Evolutionary conservation across 2,113 vertebrate species (phyloP).

Genomic region (Penelope pileata): DNA sequence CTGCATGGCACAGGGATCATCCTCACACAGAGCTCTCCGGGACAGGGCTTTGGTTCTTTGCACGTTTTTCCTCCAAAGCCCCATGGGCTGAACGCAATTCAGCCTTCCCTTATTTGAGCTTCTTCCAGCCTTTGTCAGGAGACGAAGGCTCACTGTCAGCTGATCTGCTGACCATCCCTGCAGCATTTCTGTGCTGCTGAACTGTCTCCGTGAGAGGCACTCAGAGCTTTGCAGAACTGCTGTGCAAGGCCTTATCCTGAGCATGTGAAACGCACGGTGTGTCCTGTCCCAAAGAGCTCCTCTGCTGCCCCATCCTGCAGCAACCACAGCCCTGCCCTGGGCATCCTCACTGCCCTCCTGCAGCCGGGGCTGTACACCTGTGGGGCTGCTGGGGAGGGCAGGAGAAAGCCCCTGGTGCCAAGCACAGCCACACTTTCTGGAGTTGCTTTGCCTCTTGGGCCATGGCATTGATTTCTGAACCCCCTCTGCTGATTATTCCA

Average conservation of each 20-base stretch:
- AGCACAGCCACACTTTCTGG: background rate
- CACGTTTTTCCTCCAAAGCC: background rate
- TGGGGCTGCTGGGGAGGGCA: accelerated
- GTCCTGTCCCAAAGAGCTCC: background rate
- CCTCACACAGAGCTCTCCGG: background rate
- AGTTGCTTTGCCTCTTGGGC: background rate
- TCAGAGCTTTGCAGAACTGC: background rate
- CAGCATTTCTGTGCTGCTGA: background rate
- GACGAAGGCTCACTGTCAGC: no score
- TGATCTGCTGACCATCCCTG: no score
- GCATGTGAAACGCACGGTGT: background rate
- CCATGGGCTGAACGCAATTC: background rate
- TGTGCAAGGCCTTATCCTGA: background rate
- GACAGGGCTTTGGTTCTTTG: background rate
- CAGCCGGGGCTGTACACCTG: accelerated
- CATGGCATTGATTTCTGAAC: background rate
- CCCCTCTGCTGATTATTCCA: background rate
- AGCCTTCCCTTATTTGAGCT: background rate
- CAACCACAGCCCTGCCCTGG: no score
- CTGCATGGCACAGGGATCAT: background rate
- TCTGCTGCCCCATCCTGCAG: background rate
- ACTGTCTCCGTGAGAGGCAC: no score
- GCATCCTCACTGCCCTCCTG: background rate
- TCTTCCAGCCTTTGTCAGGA: background rate
- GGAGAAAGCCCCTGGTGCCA: accelerated